Percentiles rank a stretch among this genome's conserved stretches.
These are phyloP conservation scores for Phoenicopterus ruber DNA, from an alignment of 2,113 vertebrate genomes.

Conservation along the genomic window DNA sequence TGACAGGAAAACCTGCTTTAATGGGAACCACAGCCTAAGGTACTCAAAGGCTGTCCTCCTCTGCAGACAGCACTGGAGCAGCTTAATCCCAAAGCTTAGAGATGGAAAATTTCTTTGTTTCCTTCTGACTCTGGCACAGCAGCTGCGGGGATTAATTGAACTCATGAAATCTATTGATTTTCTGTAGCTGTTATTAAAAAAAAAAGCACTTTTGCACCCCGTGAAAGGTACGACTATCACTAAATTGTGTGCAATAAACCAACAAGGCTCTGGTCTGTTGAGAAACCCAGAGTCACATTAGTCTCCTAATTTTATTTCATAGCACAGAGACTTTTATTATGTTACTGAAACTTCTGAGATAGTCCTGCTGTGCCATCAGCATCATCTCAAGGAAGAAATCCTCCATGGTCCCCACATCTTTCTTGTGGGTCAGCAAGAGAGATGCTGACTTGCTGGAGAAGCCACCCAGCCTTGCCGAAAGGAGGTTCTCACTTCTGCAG, in stretches of 20 bases:
- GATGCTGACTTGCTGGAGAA: not conserved
- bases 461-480: not conserved
- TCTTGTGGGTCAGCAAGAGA: not conserved
- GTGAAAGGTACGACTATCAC: slow-evolving; percentile 47
- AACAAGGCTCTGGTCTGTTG: slow-evolving; percentile 41
- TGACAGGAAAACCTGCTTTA: not conserved
- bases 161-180: slow-evolving; percentile 60
- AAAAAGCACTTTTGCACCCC: not conserved
- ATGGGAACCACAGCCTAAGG: not conserved
- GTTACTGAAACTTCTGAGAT: slow-evolving; percentile 11
- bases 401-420: not conserved
- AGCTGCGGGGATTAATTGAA: slow-evolving; percentile 52
- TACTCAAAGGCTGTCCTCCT: not conserved
- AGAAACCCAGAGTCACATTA: slow-evolving; percentile 45
- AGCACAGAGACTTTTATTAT: slow-evolving; percentile 50
- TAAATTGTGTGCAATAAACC: slow-evolving; percentile 52
- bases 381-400: not conserved
- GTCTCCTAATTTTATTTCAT: slow-evolving; percentile 66
- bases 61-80: not conserved
- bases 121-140: not conserved
- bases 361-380: not conserved
- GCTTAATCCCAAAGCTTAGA: not conserved
- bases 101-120: slow-evolving; percentile 39
- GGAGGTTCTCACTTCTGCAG: not conserved
- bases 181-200: slow-evolving; percentile 52